Conservation (phyloP, 2,797 vertebrate species). For the Synaphobranchus kaupii region DNA sequence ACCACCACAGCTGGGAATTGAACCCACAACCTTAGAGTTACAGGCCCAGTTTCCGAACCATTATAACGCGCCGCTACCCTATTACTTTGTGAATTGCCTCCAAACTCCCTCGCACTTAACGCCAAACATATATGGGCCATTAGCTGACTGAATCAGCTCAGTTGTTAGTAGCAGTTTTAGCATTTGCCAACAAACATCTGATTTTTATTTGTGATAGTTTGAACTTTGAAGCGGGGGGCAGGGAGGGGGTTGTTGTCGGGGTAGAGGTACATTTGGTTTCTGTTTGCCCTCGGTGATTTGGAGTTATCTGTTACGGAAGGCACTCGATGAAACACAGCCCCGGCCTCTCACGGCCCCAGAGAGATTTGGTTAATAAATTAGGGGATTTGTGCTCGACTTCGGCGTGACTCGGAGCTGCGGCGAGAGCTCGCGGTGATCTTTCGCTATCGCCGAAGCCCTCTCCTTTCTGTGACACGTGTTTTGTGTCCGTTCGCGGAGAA, state of each 20-base stretch:
- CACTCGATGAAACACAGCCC: constrained; percentile 21
- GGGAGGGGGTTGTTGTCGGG: not conserved
- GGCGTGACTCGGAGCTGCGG: constrained; percentile 14
- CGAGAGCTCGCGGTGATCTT: not conserved
- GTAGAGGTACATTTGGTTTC: constrained; percentile 23
- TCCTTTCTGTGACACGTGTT: constrained; percentile 15
- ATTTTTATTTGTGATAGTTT: constrained; percentile 6
- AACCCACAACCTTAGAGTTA: not conserved
- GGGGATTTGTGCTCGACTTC: constrained; percentile 38
- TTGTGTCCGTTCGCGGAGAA: constrained; percentile 18
- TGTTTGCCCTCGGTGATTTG: constrained; percentile 31
- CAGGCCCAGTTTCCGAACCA: not conserved
- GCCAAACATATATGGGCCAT: not conserved
- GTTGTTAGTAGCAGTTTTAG: not conserved
- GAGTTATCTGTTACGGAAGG: constrained; percentile 38
- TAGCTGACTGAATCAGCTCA: not conserved
- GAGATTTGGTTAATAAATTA: constrained; percentile 44
- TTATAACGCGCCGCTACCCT: not conserved
- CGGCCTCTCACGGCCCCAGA: constrained; percentile 23
- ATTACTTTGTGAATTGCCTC: not conserved
- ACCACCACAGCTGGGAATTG: not conserved
- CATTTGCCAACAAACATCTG: not conserved
- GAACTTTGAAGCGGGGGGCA: not conserved
- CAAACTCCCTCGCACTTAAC: not conserved
- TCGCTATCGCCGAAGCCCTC: not conserved